Conservation (phyloP, 2,888 invertebrate genomes). For the Ligdia adustata region DNA sequence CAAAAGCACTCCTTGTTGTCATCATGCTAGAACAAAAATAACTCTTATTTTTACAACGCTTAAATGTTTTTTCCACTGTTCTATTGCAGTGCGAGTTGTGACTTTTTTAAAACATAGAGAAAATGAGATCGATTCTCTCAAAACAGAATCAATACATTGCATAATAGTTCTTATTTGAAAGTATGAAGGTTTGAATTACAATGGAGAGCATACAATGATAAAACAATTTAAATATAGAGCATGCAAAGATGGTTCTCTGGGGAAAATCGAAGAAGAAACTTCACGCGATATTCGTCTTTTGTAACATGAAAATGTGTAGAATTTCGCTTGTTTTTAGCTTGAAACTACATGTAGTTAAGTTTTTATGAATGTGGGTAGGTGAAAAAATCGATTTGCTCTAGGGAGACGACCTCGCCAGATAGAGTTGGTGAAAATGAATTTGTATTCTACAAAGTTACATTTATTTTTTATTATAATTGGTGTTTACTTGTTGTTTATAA, state of each 20-base stretch:
- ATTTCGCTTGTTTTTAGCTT: slow-evolving; percentile 46
- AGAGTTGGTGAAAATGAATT: slow-evolving; percentile 27
- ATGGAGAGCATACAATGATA: slow-evolving; percentile 55
- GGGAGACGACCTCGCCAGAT: slow-evolving; percentile 65
- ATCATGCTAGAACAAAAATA: slow-evolving; percentile 40
- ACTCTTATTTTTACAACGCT: slow-evolving; percentile 1
- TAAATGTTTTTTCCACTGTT: slow-evolving; percentile 43
- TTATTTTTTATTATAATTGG: no score
- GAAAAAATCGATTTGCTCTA: slow-evolving; percentile 78
- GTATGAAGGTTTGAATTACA: slow-evolving; percentile 42
- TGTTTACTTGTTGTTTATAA: no score
- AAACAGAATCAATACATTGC: slow-evolving; percentile 38
- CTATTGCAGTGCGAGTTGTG: slow-evolving; percentile 40
- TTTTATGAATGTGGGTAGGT: slow-evolving; percentile 46
- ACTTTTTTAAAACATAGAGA: slow-evolving; percentile 42
- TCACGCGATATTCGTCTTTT: slow-evolving; percentile 49
- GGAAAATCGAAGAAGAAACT: slow-evolving; percentile 63
- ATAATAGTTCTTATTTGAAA: slow-evolving; percentile 35
- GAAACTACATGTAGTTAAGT: slow-evolving; percentile 38
- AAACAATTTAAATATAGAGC: slow-evolving; percentile 78
- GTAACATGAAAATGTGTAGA: not conserved
- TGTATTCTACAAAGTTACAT: no score
- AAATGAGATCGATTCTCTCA: slow-evolving; percentile 81
- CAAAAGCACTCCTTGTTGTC: slow-evolving; percentile 58
- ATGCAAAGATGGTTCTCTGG: slow-evolving; percentile 81